A percentile compares a stretch with the other conserved stretches of the same genome.
phyloP scores from a whole-genome alignment of 2,113 vertebrate species.

The Antechinus stuartii region DNA sequence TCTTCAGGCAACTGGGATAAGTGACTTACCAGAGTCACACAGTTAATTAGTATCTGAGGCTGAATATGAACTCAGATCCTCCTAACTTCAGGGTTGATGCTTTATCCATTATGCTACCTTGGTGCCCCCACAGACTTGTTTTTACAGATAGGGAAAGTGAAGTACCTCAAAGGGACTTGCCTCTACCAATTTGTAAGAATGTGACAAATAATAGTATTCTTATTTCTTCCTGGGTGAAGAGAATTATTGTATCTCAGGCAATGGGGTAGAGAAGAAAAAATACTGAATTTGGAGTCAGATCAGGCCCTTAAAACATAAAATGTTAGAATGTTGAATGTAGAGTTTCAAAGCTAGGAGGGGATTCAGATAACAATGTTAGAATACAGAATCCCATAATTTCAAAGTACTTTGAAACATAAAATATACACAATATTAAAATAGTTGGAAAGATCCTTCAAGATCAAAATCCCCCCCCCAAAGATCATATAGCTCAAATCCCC shows the following conservation, averaged over 20 bases:
- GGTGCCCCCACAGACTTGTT: background rate
- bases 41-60: background rate
- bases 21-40: background rate
- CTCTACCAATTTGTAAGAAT: background rate
- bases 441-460: background rate
- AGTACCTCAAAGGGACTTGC: background rate
- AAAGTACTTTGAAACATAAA: background rate
- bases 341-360: background rate
- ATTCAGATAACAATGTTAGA: background rate
- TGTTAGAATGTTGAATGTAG: background rate
- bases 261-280: background rate
- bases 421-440: background rate
- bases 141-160: background rate
- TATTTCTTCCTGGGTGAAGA: background rate
- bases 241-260: background rate
- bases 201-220: background rate
- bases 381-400: background rate
- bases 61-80: background rate
- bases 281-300: background rate
- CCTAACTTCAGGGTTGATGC: background rate
- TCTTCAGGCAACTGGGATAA: background rate
- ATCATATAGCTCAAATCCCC: background rate
- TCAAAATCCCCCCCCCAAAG: background rate
- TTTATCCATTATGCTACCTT: background rate
- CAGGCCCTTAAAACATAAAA: background rate